A percentile compares a stretch with the other conserved stretches of the same genome.
phyloP scores from a whole-genome alignment of 2,888 invertebrate genomes.

The Thymelicus acteon region DNA sequence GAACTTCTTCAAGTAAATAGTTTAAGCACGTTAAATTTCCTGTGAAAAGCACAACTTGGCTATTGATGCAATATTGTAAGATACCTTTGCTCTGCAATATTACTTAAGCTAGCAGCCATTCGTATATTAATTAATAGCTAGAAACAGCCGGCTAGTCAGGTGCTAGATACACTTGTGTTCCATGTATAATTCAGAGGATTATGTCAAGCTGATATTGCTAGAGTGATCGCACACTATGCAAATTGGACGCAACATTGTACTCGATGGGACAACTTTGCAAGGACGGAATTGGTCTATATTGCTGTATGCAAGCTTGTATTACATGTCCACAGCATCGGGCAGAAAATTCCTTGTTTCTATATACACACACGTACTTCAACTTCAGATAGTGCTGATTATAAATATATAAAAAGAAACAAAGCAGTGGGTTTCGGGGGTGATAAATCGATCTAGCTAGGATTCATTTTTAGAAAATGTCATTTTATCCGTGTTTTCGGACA shows the following conservation, averaged over 20 bases:
- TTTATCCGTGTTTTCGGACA: too few relatives aligned
- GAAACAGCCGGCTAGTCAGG: slow-evolving; percentile 11
- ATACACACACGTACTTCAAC: too few relatives aligned
- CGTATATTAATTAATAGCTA: slow-evolving; percentile 19
- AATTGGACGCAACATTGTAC: slow-evolving; percentile 19
- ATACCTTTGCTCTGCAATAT: not conserved
- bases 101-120: not conserved
- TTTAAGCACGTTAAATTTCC: too few relatives aligned
- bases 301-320: not conserved
- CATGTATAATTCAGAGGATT: slow-evolving; percentile 30
- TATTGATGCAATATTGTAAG: not conserved
- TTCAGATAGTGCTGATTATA: too few relatives aligned
- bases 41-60: too few relatives aligned
- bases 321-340: not conserved
- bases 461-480: too few relatives aligned
- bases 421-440: too few relatives aligned
- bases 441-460: too few relatives aligned
- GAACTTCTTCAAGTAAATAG: too few relatives aligned
- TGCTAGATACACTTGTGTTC: slow-evolving; percentile 21
- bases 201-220: slow-evolving; percentile 21
- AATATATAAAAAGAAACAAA: too few relatives aligned
- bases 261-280: slow-evolving; percentile 2
- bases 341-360: not conserved
- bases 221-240: slow-evolving; percentile 21
- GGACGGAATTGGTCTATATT: slow-evolving; percentile 8